Base-by-base conservation (phyloP, 2,113 vertebrate species). In the Cyanoramphus novaezelandiae region DNA sequence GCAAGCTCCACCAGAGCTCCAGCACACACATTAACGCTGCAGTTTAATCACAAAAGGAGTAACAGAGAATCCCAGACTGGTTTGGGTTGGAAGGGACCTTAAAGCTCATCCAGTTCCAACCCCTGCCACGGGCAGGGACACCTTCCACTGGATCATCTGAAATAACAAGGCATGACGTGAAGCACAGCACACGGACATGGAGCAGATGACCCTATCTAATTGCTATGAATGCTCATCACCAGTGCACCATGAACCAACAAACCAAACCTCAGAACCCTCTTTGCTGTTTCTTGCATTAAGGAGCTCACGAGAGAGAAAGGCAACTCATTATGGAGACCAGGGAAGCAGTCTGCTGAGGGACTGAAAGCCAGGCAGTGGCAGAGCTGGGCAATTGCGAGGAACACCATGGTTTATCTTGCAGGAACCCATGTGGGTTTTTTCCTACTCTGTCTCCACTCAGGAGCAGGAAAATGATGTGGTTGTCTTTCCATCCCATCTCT, bases 1-100 rank as follows among this genome's bases (percentile, higher is more conserved):
- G 44, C 9, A 1, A 46, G 60, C 9, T 14, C 41, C 0, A 1
- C 17, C 3, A 10, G 27, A 50, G 43, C 5, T 14, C 37, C 0
- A 3, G 52, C 1, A 0, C 43, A 29, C 3, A 23, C 47, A 39
- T 4, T 43, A 5, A 21, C 0, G 1, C 43, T 1, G 33, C 31
- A 0, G 46, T 67, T 41, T 49, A 49, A 64, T 29, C 62, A 50
- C 11, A 11, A 17, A 13, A 41, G 17, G 8, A 0, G 1, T 16
- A 59, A 59, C 33, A 59, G 21, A 59, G 57, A 35, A 59, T 35
- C 57, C 33, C 33, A 59, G 21, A 10, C 21, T 16, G 33, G 33
- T 24, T 35, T 59, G 33, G 33, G 13, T 16, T 59, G 21, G 57
- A 59, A 59, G 33, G 33, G 20, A 59, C n/a, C 57, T 59, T 24